A percentile compares a stretch with the other conserved stretches of the same genome.
Evolutionary conservation across 2,797 vertebrate species (phyloP).

Genomic region (Falco berigora): DNA sequence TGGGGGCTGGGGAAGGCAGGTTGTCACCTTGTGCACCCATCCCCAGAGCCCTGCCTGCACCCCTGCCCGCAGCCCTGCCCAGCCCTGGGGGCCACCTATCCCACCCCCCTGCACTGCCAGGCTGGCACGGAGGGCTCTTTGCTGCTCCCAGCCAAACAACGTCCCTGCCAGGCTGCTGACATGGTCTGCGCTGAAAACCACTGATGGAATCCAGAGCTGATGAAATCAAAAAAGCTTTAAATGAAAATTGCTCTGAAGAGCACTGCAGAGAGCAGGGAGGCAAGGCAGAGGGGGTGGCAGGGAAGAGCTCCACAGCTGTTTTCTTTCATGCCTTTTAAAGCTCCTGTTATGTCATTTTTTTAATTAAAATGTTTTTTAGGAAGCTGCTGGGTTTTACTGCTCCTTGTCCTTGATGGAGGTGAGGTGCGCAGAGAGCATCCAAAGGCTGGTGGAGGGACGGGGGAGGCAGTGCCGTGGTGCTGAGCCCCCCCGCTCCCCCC

Average conservation of each 20-base stretch:
- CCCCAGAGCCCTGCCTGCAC: not conserved
- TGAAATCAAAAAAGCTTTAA: not conserved
- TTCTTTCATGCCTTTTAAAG: slow-evolving; percentile 56
- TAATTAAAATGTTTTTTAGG: slow-evolving; percentile 59
- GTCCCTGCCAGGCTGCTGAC: not conserved
- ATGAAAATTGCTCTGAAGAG: slow-evolving; percentile 1
- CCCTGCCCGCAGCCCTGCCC: not conserved
- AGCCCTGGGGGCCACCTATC: not conserved
- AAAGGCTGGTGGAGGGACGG: not conserved
- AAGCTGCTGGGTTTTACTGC: slow-evolving; percentile 41
- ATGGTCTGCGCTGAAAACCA: not conserved
- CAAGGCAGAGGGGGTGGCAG: not conserved
- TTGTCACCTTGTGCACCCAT: not conserved
- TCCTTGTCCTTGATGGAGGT: slow-evolving; percentile 25
- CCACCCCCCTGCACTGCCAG: not conserved
- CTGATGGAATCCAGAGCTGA: not conserved
- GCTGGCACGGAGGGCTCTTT: not conserved
- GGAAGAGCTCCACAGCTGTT: slow-evolving; percentile 26
- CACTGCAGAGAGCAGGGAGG: not conserved
- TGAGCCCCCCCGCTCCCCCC: not conserved
- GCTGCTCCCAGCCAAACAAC: not conserved
- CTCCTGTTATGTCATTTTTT: not conserved
- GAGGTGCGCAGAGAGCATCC: not conserved
- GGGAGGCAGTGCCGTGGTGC: not conserved
- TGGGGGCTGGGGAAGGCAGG: not conserved